A percentile compares a stretch with the other conserved stretches of the same genome.
Conservation (phyloP, 2,888 invertebrate genomes). For the Agonopterix subpropinquella region DNA sequence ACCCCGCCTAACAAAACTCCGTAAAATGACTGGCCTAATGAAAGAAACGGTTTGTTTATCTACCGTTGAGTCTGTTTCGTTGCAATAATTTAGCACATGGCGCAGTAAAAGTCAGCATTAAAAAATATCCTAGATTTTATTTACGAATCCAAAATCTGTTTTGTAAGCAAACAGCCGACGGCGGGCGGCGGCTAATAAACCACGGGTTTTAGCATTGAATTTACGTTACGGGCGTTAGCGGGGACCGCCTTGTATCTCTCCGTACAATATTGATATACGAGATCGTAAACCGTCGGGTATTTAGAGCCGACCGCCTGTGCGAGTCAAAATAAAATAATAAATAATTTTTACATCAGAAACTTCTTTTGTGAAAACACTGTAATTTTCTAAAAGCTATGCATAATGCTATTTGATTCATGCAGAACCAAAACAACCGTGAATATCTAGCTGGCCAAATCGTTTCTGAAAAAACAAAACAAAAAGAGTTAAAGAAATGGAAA, state of each 20-base stretch:
- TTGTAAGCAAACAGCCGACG: slow-evolving; percentile 16
- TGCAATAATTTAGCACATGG: slow-evolving; percentile 14
- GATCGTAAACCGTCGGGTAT: slow-evolving; percentile 16
- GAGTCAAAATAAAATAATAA: slow-evolving; percentile 1
- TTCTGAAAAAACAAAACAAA: too few species aligned
- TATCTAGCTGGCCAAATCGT: too few species aligned
- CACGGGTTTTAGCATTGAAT: not conserved
- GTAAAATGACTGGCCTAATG: too few species aligned
- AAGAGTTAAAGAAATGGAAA: too few species aligned
- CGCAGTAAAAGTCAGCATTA: slow-evolving; percentile 15
- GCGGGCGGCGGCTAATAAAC: slow-evolving; percentile 11
- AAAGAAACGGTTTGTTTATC: slow-evolving; percentile 10
- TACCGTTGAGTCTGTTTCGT: slow-evolving; percentile 8
- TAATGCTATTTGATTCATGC: too few species aligned
- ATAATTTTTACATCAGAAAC: too few species aligned
- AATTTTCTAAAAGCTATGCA: too few species aligned
- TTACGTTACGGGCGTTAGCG: not conserved
- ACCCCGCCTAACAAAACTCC: too few species aligned
- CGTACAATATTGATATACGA: slow-evolving; percentile 12
- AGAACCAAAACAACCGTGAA: too few species aligned
- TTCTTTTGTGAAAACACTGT: too few species aligned
- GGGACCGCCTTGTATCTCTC: not conserved
- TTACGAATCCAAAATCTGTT: slow-evolving; percentile 13
- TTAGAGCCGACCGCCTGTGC: not conserved
- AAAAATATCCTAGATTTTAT: slow-evolving; percentile 16